Percentiles rank a stretch among this genome's conserved stretches.
Conservation (phyloP, 1,140 invertebrate genomes). For the Plectrocnemia conspersa region DNA sequence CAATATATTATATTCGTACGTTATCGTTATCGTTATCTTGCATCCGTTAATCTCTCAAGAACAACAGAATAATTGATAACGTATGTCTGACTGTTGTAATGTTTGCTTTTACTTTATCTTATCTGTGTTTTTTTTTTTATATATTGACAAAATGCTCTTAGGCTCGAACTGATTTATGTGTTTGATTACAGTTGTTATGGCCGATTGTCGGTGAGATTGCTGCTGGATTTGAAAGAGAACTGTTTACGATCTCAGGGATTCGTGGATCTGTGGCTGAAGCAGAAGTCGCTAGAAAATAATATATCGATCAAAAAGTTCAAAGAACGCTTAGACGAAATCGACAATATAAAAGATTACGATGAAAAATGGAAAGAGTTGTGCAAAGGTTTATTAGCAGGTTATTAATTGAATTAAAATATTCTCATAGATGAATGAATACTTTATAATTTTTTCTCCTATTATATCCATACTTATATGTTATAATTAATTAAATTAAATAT, state of each 20-base stretch:
- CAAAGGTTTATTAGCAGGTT: slow-evolving; percentile 58
- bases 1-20: too few species aligned
- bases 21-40: too few species aligned
- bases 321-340: slow-evolving; percentile 53
- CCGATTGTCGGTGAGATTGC: slow-evolving; percentile 77
- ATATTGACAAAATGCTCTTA: too few species aligned
- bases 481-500: too few species aligned
- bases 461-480: slow-evolving; percentile 7
- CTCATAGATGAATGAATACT: slow-evolving; percentile 7
- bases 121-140: too few species aligned
- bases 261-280: slow-evolving; percentile 82
- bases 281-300: slow-evolving; percentile 60
- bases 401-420: slow-evolving; percentile 9
- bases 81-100: too few species aligned
- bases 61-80: too few species aligned
- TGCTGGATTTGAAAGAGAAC: slow-evolving; percentile 90
- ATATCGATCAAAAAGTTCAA: slow-evolving; percentile 52
- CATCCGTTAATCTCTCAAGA: too few species aligned
- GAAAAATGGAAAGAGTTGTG: slow-evolving; percentile 57
- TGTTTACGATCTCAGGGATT: slow-evolving; percentile 87
- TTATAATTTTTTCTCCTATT: slow-evolving; percentile 16
- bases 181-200: slow-evolving; percentile 78
- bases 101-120: too few species aligned
- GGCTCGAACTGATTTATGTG: too few species aligned
- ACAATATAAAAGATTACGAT: slow-evolving; percentile 50